phyloP scores from a whole-genome alignment of 2,888 invertebrate genomes.

The Perizoma affinitatum region DNA sequence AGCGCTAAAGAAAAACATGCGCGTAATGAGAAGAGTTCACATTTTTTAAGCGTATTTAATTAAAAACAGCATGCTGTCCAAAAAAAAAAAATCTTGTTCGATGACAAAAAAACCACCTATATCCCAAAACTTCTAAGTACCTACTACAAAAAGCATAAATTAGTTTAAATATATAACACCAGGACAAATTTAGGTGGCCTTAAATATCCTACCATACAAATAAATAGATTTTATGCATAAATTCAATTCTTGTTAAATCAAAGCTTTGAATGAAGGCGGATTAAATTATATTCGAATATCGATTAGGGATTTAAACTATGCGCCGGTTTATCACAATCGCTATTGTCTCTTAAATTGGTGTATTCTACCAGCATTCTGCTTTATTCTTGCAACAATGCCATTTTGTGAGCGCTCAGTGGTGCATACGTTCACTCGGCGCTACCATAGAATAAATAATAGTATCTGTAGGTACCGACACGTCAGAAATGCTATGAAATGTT shows the following conservation, averaged over 20 bases:
- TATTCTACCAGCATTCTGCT: constrained; percentile 35
- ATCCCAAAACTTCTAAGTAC: too few species aligned
- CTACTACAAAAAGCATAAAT: too few species aligned
- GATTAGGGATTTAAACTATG: constrained; percentile 56
- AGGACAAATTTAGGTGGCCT: too few species aligned
- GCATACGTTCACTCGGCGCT: constrained; percentile 37
- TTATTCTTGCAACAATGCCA: constrained; percentile 53
- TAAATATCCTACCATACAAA: not conserved
- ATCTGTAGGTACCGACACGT: too few species aligned
- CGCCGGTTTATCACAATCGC: constrained; percentile 50
- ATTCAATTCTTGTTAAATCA: constrained; percentile 31
- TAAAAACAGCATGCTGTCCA: not conserved
- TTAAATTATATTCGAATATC: constrained; percentile 56
- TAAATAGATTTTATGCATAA: constrained; percentile 30
- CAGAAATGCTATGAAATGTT: too few species aligned
- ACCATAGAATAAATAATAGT: not conserved
- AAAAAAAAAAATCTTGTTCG: too few species aligned
- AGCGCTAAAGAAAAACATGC: constrained; percentile 54
- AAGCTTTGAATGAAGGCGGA: constrained; percentile 38
- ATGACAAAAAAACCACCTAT: too few species aligned
- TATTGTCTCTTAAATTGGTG: constrained; percentile 65
- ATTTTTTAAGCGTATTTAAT: constrained; percentile 2
- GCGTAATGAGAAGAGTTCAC: constrained; percentile 32
- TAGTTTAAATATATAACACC: too few species aligned
- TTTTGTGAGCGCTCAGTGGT: constrained; percentile 57